Evolutionary conservation across 2,113 vertebrate species (phyloP).

Genomic region (Hippocampus barbouri): DNA sequence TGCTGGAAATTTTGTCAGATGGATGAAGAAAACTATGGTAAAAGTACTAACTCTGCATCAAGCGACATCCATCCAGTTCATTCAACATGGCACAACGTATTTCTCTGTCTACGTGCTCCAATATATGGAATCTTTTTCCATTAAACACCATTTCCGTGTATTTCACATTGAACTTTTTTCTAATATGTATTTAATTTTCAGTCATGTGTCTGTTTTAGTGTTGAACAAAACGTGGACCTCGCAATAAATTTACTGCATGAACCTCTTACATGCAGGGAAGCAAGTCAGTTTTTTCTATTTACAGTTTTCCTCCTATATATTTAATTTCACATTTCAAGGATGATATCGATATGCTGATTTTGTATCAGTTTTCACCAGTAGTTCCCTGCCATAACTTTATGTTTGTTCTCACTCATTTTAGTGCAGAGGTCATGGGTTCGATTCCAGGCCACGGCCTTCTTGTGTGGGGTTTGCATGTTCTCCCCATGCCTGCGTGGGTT

Average conservation of each 20-base stretch:
- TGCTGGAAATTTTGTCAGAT: no score
- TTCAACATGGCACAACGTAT: neutral
- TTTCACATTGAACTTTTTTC: neutral
- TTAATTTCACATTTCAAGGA: neutral
- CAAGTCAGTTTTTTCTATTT: conserved; percentile 22
- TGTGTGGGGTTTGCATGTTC: no score
- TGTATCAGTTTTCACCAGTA: conserved; percentile 23
- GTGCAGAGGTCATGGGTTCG: neutral
- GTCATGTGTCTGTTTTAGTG: conserved; percentile 15
- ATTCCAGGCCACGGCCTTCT: no score
- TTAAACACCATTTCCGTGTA: neutral
- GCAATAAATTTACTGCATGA: conserved; percentile 5
- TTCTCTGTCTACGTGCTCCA: neutral
- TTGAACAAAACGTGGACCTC: neutral
- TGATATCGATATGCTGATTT: no score
- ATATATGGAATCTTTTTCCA: neutral
- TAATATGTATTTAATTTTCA: neutral
- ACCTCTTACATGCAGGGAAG: conserved; percentile 4
- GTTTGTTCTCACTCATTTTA: neutral
- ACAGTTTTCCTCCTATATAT: neutral
- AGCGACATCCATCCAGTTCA: no score
- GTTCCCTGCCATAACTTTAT: conserved; percentile 25
- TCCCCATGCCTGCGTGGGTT: no score
- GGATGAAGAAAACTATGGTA: no score
- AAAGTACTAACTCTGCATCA: no score